phyloP scores from a whole-genome alignment of 2,797 vertebrate species.

The Gymnothorax javanicus region DNA sequence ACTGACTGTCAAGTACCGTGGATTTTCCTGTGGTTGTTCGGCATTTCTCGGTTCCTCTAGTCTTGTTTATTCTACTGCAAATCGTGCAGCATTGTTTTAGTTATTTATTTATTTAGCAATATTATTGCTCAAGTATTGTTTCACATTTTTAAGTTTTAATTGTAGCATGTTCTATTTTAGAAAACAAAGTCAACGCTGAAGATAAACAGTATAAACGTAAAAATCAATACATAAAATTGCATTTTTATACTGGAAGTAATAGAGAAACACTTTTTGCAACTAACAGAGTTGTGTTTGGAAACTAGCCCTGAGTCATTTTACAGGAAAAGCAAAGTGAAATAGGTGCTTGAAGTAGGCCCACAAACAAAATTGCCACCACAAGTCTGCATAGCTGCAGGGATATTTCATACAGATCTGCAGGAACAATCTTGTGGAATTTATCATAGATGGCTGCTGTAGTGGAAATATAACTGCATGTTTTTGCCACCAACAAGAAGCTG shows the following conservation, averaged over 20 bases:
- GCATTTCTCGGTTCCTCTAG: not conserved
- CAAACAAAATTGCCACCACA: not conserved
- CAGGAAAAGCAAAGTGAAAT: not conserved
- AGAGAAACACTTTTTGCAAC: not conserved
- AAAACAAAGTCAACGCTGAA: not conserved
- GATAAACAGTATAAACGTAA: not conserved
- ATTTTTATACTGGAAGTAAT: not conserved
- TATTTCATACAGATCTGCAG: not conserved
- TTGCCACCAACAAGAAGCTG: not conserved
- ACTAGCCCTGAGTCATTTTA: not conserved
- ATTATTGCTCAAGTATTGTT: conserved; percentile 57
- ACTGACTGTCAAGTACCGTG: conserved; percentile 35
- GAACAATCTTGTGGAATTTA: not conserved
- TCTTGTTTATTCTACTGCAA: not conserved
- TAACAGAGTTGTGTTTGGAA: not conserved
- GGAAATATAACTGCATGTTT: not conserved
- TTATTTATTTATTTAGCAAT: conserved; percentile 28
- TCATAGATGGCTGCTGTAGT: not conserved
- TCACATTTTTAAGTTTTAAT: not conserved
- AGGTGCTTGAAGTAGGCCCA: not conserved
- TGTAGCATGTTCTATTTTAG: not conserved
- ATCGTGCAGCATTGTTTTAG: too few relatives aligned
- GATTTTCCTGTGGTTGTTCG: too few relatives aligned
- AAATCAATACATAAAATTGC: not conserved
- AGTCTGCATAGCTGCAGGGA: not conserved